Evolutionary conservation across 2,113 vertebrate genomes (phyloP), one percentile per base, ranked within the genome.

Genomic region (Megaceryle maxima): DNA sequence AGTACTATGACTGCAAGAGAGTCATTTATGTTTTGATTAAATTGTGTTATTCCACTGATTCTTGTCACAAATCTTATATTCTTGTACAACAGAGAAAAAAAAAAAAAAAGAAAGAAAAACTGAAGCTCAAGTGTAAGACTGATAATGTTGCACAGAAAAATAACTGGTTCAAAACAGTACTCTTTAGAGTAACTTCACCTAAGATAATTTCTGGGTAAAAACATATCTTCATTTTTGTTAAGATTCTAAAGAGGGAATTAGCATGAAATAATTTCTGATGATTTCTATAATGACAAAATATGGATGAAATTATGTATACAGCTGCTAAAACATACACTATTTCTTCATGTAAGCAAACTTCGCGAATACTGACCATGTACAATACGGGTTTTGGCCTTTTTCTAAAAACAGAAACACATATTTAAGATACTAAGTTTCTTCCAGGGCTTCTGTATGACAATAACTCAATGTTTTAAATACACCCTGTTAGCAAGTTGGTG

Each of bases 21-120:
- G 68, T 66, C 95, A 90, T 63, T 95, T 96, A 77, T 50, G 62
- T 95, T 92, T 60, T 62, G 46, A 84, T 69, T 43, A 41, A 69
- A 48, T 81, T 48, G n/a, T 79, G 56, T 86, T 93, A 94, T 24
- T 72, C 44, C 51, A 84, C 41, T 39, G 35, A 57, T 73, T 56
- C 53, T 74, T 73, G n/a, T 60, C 13, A 50, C 24, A 75, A 53
- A 72, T 56, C 35, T 87, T 51, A 33, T 5, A n/a, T 44, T 68
- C 33, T 84, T 87, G 83, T 92, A 94, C 39, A 83, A 94, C 11
- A 56, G 73, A 86, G 51, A 35, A 41, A 48, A 63, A 81, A 64
- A 88, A 70, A 16, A 16, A 88, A 76, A 16, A 66, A 16, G 4
- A 64, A 83, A 83, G 20, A 21, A 51, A 51, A 85, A 84, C 63